These are phyloP conservation scores for Astreopora myriophthalma DNA, from an alignment of 64 coral and sea anemone genomes.

Conservation along the genomic window DNA sequence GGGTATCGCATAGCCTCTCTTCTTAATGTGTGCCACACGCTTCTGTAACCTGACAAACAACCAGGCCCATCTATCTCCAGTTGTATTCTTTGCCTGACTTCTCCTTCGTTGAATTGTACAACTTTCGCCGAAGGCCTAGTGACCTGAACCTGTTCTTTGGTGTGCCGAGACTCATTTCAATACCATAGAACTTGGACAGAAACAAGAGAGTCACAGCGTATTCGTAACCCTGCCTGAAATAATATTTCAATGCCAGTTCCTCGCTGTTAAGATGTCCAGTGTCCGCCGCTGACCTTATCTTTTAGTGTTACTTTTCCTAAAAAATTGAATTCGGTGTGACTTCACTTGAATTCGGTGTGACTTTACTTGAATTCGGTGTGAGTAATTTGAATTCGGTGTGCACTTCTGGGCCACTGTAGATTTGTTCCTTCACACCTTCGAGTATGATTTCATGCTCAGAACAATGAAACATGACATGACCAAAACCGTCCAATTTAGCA, in stretches of 20 bases:
- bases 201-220: conserved; percentile 54
- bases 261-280: conserved; percentile 8
- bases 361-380: too few relatives aligned
- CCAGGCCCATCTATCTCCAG: conserved; percentile 60
- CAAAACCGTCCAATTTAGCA: too few relatives aligned
- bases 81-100: conserved; percentile 35
- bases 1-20: conserved; percentile 41
- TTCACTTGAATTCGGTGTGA: too few relatives aligned
- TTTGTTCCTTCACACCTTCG: too few relatives aligned
- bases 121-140: conserved; percentile 63
- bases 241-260: conserved; percentile 17
- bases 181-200: conserved; percentile 27
- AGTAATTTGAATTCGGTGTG: too few relatives aligned
- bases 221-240: conserved; percentile 50
- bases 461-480: too few relatives aligned
- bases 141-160: conserved; percentile 21
- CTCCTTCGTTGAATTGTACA: conserved; percentile 50
- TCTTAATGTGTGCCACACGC: conserved; percentile 43
- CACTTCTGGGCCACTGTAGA: too few relatives aligned
- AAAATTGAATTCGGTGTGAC: too few relatives aligned
- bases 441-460: too few relatives aligned
- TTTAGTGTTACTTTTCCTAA: too few relatives aligned
- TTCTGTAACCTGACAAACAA: conserved; percentile 52
- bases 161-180: conserved; percentile 51
- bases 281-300: too few relatives aligned